Conservation (phyloP, 2,888 invertebrate species). For the Elegia similella region DNA sequence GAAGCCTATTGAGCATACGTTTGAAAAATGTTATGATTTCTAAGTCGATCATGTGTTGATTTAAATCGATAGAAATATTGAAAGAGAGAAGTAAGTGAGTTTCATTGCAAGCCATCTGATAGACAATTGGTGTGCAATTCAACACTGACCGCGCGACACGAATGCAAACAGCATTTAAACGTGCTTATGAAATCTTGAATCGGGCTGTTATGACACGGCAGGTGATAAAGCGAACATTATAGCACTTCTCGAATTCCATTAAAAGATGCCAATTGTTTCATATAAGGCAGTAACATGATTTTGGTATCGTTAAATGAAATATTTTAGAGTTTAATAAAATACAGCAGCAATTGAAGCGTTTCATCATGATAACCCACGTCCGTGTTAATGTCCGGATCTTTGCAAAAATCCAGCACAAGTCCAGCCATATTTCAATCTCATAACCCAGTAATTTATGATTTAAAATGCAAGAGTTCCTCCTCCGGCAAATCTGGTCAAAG, state of each 20-base stretch:
- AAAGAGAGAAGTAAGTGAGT: not conserved
- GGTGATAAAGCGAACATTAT: constrained; percentile 19
- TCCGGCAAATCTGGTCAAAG: too few species aligned
- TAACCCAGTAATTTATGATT: too few species aligned
- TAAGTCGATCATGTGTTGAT: not conserved
- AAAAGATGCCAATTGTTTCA: not conserved
- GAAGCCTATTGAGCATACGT: too few species aligned
- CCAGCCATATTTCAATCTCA: too few species aligned
- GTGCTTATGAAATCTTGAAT: constrained; percentile 51
- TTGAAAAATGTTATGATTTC: too few species aligned
- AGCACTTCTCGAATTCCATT: constrained; percentile 2
- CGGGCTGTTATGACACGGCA: constrained; percentile 45
- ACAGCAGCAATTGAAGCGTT: not conserved
- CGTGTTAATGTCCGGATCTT: too few species aligned
- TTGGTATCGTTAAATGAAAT: not conserved
- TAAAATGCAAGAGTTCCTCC: too few species aligned
- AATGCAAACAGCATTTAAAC: constrained; percentile 50
- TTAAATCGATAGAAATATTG: not conserved
- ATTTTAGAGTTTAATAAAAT: not conserved
- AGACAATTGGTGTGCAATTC: constrained; percentile 48
- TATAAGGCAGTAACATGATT: not conserved
- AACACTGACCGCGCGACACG: constrained; percentile 34
- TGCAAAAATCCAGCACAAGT: too few species aligned
- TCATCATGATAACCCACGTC: not conserved
- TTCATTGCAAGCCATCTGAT: constrained; percentile 11